Conservation (phyloP, 2,113 vertebrate genomes). For the Tor tambroides region DNA sequence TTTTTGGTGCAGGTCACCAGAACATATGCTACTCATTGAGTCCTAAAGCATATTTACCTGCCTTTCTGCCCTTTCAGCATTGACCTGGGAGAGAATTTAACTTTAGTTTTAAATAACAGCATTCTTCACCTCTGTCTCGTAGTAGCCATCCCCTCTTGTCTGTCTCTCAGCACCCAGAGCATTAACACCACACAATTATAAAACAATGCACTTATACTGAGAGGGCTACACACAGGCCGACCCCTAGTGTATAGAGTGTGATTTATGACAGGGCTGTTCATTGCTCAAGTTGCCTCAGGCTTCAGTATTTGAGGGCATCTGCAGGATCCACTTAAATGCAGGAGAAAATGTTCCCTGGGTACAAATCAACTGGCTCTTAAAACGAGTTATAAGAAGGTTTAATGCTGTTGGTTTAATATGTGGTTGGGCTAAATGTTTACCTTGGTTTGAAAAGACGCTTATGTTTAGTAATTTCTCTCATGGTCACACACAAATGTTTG, state of each 20-base stretch:
- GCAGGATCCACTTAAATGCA: conserved; percentile 52
- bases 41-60: background rate
- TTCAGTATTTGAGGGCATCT: conserved; percentile 58
- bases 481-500: conserved; percentile 8
- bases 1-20: background rate
- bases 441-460: background rate
- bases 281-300: conserved; percentile 61
- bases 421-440: conserved; percentile 27
- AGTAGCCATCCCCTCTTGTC: conserved; percentile 54
- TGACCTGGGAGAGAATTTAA: conserved; percentile 22
- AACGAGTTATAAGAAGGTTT: conserved; percentile 57
- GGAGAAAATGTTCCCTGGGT: conserved; percentile 57
- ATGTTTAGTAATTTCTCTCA: background rate
- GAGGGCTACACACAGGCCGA: conserved; percentile 65
- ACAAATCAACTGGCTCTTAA: conserved; percentile 60
- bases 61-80: background rate
- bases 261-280: conserved; percentile 70
- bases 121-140: conserved; percentile 34
- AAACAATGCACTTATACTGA: conserved; percentile 73
- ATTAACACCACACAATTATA: conserved; percentile 76
- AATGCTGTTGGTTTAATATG: conserved; percentile 29
- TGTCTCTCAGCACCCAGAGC: conserved; percentile 64
- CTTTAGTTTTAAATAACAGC: conserved; percentile 48
- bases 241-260: conserved; percentile 62
- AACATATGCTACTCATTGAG: background rate